Conservation (phyloP, 2,113 vertebrate genomes). For the Rutilus rutilus region DNA sequence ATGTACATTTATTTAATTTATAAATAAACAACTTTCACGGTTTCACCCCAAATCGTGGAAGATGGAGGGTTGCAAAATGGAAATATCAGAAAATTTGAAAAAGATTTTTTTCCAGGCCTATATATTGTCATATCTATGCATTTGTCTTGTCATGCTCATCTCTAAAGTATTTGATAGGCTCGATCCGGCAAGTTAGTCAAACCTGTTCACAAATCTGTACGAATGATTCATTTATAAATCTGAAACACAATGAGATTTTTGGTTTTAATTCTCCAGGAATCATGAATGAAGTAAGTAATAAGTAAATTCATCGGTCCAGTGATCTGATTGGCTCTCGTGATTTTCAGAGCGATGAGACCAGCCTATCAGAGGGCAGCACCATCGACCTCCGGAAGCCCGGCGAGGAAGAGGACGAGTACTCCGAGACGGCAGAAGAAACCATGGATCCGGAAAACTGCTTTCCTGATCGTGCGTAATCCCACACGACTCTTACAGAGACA, state of each 20-base stretch:
- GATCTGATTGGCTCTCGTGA: constrained; percentile 56
- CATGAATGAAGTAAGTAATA: background rate
- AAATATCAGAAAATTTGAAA: too few species aligned
- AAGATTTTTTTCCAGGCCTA: too few species aligned
- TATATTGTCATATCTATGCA: background rate
- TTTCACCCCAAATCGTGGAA: too few species aligned
- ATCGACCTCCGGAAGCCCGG: constrained; percentile 92
- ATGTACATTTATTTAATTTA: too few species aligned
- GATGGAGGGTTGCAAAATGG: too few species aligned
- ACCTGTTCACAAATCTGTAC: background rate
- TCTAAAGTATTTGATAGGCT: background rate
- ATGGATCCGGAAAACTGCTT: constrained; percentile 96
- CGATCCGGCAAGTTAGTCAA: background rate
- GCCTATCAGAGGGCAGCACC: constrained; percentile 94
- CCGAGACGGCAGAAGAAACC: constrained; percentile 86
- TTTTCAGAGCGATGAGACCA: constrained; percentile 82
- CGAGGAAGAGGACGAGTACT: constrained; percentile 90
- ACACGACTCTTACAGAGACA: background rate
- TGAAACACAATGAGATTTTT: background rate
- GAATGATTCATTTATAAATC: background rate
- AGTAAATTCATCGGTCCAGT: background rate
- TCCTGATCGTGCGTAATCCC: constrained; percentile 82
- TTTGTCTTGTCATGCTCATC: background rate
- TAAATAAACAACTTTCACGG: too few species aligned
- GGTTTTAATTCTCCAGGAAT: background rate